A percentile compares a stretch with the other conserved stretches of the same genome.
Evolutionary conservation across 2,113 vertebrate genomes (phyloP).

Genomic region (Grantiella picta): DNA sequence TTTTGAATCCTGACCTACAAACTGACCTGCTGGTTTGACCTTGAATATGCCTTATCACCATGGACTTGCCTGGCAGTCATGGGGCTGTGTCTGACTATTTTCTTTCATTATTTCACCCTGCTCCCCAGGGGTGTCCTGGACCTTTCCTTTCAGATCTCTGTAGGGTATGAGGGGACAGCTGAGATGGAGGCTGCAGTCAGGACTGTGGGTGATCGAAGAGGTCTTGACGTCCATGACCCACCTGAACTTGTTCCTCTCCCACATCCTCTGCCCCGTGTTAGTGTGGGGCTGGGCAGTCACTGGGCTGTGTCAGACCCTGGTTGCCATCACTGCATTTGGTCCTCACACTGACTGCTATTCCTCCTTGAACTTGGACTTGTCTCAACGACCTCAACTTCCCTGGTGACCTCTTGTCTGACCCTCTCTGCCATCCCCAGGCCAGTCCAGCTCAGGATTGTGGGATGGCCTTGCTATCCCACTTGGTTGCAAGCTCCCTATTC

Average conservation of each 20-base stretch:
- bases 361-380: background rate
- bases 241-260: background rate
- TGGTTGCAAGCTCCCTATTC: background rate
- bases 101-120: background rate
- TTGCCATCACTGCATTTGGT: background rate
- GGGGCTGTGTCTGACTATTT: background rate
- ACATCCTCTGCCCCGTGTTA: accelerated
- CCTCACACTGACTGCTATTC: background rate
- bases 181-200: background rate
- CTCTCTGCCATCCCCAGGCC: background rate
- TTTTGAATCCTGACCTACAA: background rate
- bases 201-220: background rate
- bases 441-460: background rate
- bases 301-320: background rate
- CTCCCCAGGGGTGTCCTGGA: background rate
- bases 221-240: background rate
- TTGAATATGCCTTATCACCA: background rate
- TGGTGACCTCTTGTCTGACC: background rate
- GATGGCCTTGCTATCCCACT: background rate
- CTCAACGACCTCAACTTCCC: background rate
- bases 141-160: background rate
- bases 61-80: background rate
- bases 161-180: background rate
- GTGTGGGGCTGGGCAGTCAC: background rate
- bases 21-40: background rate